Base-by-base conservation (phyloP, 2,888 invertebrate genomes). In the Boloria euphrosyne region DNA sequence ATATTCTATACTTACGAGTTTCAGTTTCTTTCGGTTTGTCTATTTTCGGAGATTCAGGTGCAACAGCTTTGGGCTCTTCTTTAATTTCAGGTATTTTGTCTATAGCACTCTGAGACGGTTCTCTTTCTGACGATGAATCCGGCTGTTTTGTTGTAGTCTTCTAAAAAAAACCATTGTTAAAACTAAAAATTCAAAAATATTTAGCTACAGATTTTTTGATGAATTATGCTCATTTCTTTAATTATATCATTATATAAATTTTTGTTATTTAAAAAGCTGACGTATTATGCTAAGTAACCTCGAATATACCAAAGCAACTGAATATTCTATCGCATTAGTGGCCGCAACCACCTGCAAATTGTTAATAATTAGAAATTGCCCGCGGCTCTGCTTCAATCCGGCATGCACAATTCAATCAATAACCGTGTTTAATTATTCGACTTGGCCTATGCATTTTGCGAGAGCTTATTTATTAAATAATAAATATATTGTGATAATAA, bases 71-170 rank as follows among this genome's bases (percentile, higher is more conserved):
- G 0, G 86, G 79, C 10, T 89, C 87, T 47, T 88, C 87, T 63
- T 88, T 89, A 1, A 81, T 81, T 18, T 86, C 90, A 14, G 89
- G 86, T 49, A 83, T 70, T 17, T 74, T 82, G 7, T 90, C 91
- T 16, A 80, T 74, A 0, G 89, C 83, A 0, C 73, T 79, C 47
- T 83, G 82, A 0, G 86, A 83, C 7, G 86, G 84, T 43, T 86
- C 86, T 59, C 80, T 80, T 68, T 91, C 91, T 62, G 92, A 89
- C 49, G 91, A 89, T 0, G 90, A 80, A 57, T 92, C 92, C 0
- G 90, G 91, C 71, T 85, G 89, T 50, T 86, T 78, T 13, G 90
- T 89, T 14, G 92, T 92, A 7, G 90, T 86, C 80, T 91, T 89
- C 88, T 90, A 77, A 18, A 82, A 82, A 16, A 51, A 47, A 38